phyloP scores from a whole-genome alignment of 1,140 invertebrate genomes.

The Drosophila mayri region DNA sequence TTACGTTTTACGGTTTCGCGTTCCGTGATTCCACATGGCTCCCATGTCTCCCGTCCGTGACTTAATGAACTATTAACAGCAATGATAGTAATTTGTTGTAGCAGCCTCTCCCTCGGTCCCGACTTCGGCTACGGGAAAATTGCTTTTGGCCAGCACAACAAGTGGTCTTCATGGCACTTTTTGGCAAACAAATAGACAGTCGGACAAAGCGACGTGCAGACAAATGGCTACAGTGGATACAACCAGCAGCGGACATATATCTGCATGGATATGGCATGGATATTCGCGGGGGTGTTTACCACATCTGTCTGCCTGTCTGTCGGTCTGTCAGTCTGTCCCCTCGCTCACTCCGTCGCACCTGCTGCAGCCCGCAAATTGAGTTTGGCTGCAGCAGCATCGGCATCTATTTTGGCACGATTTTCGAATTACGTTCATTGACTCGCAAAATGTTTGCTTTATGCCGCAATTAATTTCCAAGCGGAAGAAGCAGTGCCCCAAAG shows the following conservation, averaged over 20 bases:
- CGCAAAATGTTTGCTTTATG: slow-evolving; percentile 82
- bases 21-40: slow-evolving; percentile 65
- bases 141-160: slow-evolving; percentile 75
- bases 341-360: slow-evolving; percentile 49
- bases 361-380: slow-evolving; percentile 59
- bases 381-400: slow-evolving; percentile 58
- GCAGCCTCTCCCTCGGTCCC: slow-evolving; percentile 7
- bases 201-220: slow-evolving; percentile 81
- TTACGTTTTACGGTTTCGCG: slow-evolving; percentile 62
- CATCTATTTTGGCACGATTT: slow-evolving; percentile 83
- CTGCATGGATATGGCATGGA: slow-evolving; percentile 51
- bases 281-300: slow-evolving; percentile 69
- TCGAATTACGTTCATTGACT: slow-evolving; percentile 83
- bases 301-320: slow-evolving; percentile 7
- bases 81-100: slow-evolving; percentile 82
- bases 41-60: slow-evolving; percentile 71
- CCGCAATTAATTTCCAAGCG: slow-evolving; percentile 81
- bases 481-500: slow-evolving; percentile 64
- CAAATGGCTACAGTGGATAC: slow-evolving; percentile 72
- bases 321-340: background rate
- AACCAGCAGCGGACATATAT: slow-evolving; percentile 42
- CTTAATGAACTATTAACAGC: slow-evolving; percentile 84
- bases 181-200: slow-evolving; percentile 83
- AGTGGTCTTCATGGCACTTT: slow-evolving; percentile 82
- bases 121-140: slow-evolving; percentile 57